Base-by-base conservation (phyloP, 2,797 vertebrate genomes). In the Helarctos malayanus region DNA sequence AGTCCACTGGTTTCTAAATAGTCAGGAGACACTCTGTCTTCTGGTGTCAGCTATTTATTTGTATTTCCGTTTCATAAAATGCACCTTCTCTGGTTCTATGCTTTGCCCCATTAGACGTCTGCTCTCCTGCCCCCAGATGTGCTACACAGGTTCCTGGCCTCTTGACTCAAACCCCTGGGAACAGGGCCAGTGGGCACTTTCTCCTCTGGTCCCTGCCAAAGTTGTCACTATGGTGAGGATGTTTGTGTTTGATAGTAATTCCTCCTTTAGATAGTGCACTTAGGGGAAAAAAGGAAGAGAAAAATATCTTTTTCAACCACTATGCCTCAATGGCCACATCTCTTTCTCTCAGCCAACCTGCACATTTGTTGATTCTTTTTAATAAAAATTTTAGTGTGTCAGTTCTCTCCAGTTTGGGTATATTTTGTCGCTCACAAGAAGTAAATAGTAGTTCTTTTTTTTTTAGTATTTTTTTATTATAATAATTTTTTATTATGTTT, bases 11-110 rank as follows among this genome's bases (percentile, higher is more conserved):
- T 95, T 94, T 97, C 93, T 89, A 73, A 92, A 84, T 29, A 83
- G 89, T 82, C 54, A 83, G 81, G 89, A 94, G 83, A 97, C 11
- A 27, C 41, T 76, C 49, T 91, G 78, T 96, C 89, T 97, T 94
- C 87, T 79, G 75, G 38, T 63, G 16, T 87, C 84, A 83, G 80
- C 76, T 89, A 49, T 84, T 91, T 95, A 83, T 95, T 95, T 97
- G 81, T 92, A 63, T 91, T 84, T 94, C 56, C 29, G 1, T 88
- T 97, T 89, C 80, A 95, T 80, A 38, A 91, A 94, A 92, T 11
- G 1, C 41, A 61, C 92, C 85, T 59, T 89, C 47, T 91, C 69
- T 25, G 18, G 35, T 76, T 92, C 76, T 57, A 75, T 14, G 7
- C 54, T 96, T 87, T 93, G 54, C 38, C 79, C 27, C 19, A 63